Evolutionary conservation across 2,113 vertebrate species (phyloP).

Genomic region (Grallaria varia): DNA sequence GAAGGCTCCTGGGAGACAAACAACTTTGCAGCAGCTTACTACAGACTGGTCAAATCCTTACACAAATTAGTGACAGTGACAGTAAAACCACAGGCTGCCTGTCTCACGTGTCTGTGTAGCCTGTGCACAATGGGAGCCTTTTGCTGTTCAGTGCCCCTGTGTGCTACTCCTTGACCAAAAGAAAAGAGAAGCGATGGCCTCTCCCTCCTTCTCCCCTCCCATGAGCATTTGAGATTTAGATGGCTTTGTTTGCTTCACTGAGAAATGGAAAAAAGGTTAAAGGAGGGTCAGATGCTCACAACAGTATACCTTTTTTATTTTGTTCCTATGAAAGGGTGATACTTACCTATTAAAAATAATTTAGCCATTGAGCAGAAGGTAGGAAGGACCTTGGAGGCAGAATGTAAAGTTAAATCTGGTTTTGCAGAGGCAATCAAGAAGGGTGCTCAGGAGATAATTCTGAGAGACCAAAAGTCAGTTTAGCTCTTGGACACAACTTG

Average conservation of each 20-base stretch:
- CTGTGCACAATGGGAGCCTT: not conserved
- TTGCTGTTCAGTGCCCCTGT: not conserved
- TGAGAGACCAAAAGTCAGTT: not conserved
- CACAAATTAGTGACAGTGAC: not conserved
- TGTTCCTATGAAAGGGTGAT: not conserved
- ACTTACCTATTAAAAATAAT: not conserved
- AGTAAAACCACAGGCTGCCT: not conserved
- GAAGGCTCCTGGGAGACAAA: slow-evolving; percentile 12
- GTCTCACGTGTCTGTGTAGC: not conserved
- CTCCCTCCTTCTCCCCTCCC: not conserved
- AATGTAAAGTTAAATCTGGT: not conserved
- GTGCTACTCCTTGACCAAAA: not conserved
- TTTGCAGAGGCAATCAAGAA: not conserved
- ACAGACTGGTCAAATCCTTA: not conserved
- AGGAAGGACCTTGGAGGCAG: not conserved
- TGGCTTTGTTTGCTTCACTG: not conserved
- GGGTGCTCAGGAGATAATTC: not conserved
- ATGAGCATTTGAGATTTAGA: not conserved
- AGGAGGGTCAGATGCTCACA: not conserved
- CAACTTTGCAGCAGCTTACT: slow-evolving; percentile 19
- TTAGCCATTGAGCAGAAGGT: not conserved
- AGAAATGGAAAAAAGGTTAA: not conserved
- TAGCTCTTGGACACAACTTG: not conserved
- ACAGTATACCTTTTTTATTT: not conserved
- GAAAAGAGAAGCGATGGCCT: not conserved